Evolutionary conservation across 2,888 invertebrate genomes (phyloP), one percentile per base, ranked within the genome.

Genomic region (Rotaria magnacalcarata): DNA sequence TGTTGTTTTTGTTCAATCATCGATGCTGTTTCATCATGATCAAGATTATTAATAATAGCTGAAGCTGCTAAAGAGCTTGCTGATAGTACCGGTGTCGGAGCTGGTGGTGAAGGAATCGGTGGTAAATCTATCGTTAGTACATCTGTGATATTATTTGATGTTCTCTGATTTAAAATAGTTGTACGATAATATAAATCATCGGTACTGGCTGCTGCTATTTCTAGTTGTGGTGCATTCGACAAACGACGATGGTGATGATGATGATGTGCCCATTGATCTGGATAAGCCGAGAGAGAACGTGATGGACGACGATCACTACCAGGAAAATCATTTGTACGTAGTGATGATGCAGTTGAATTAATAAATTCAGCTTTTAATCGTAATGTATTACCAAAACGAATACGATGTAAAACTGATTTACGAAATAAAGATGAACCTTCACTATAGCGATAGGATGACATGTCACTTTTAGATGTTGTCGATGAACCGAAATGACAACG

Each of bases 401-500:
- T 80, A 24, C 80, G 80, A 80, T 80, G 80, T n/a, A 80, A 47
- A 47, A 80, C 80, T 24, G 80, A 80, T 47, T 47, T 47, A 47
- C 80, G 80, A 47, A 80, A 80, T 80, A 80, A 47, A 8, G 47
- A 24, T 47, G 80, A 80, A n/a, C 80, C 80, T 41, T 80, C 80
- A 47, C 34, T 80, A n/a, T 19, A 80, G 4, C 34, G 21, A 47
- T 80, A 80, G 24, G 43, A 47, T 47, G 47, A 47, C 80, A 80
- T 80, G 19, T 80, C 80, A 80, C 80, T 84, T 84, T 60, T 84
- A 0, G 84, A 84, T 60, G 56, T 85, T 52, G 84, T 56, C 14
- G 74, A 85, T 27, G 86, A 54, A n/a, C 92, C 94, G 87, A 94
- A 93, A 90, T 94, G 94, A 90, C 94, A 94, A 85, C 94, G 92